These are phyloP conservation scores for Cephalopterus ornatus DNA, from an alignment of 2,113 vertebrate species.

Conservation along the genomic window DNA sequence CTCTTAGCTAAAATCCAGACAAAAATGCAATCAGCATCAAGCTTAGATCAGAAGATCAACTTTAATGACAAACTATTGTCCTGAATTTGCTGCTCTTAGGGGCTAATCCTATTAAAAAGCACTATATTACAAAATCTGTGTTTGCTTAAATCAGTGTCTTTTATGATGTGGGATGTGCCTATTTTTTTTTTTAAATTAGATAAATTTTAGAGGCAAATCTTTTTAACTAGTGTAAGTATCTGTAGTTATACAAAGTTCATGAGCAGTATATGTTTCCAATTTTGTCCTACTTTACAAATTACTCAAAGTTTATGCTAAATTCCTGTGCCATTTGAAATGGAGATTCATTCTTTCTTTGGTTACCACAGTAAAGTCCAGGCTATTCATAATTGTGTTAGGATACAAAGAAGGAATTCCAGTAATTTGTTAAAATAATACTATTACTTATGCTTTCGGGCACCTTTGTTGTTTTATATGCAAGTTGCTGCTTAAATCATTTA, in stretches of 20 bases:
- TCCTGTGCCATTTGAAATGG: not conserved
- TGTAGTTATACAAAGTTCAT: not conserved
- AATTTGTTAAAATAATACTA: not conserved
- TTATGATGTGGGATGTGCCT: not conserved
- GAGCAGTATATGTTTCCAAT: not conserved
- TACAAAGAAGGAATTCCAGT: not conserved
- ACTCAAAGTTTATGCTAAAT: not conserved
- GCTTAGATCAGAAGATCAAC: not conserved
- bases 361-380: not conserved
- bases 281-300: not conserved
- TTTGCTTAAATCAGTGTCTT: not conserved
- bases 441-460: not conserved
- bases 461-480: not conserved
- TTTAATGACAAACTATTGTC: slow-evolving; percentile 19
- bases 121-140: not conserved
- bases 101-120: not conserved
- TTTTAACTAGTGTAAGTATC: not conserved
- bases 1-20: not conserved
- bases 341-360: not conserved
- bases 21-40: not conserved
- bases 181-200: not conserved
- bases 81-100: not conserved
- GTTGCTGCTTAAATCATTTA: not conserved
- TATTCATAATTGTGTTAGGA: not conserved
- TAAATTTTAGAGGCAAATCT: not conserved